Base-by-base conservation (phyloP, 2,113 vertebrate genomes). In the Sebastes fasciatus region DNA sequence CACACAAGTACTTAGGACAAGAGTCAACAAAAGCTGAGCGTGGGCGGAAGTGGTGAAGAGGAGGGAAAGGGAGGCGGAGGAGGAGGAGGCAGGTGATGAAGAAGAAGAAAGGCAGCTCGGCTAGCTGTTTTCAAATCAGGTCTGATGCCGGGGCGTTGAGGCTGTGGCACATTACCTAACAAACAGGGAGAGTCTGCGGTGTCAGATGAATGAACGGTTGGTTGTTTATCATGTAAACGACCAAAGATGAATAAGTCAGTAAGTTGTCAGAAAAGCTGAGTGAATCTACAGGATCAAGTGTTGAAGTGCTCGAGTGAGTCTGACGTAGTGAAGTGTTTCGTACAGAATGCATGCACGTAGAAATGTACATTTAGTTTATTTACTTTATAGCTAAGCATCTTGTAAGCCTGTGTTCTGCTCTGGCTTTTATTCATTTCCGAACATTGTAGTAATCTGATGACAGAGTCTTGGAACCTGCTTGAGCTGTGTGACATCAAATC, bases 11-110 rank as follows among this genome's bases (percentile, higher is more conserved):
- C 84, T 92, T 77, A 89, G 91, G 90, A 77, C 86, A 85, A 89
- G 88, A 91, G 90, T 88, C 88, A 82, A 90, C 80, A 88, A 89
- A 92, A 91, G 92, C 89, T 46, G 82, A 86, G 84, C 61, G 92
- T 92, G 89, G 91, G 93, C 46, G 88, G 86, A 89, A 87, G 91
- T 87, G 90, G 83, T 77, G 85, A 86, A 80, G 90, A 90, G 83
- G 86, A 83, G 74, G 84, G 61, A 55, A 43, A 43, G 23, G 16
- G 78, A 49, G 72, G 58, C 74, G 77, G 66, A 61, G 77, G 81
- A 83, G 77, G 73, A 66, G 78, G 84, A 85, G 80, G 85, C 74
- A 87, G 89, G 86, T 90, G 88, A 90, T 79, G 81, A 85, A 70
- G 79, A 34, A 34, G 34, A 85, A 75, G 82, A 88, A 88, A 85